Evolutionary conservation across 2,888 invertebrate genomes (phyloP).

Genomic region (Melanchra persicariae): DNA sequence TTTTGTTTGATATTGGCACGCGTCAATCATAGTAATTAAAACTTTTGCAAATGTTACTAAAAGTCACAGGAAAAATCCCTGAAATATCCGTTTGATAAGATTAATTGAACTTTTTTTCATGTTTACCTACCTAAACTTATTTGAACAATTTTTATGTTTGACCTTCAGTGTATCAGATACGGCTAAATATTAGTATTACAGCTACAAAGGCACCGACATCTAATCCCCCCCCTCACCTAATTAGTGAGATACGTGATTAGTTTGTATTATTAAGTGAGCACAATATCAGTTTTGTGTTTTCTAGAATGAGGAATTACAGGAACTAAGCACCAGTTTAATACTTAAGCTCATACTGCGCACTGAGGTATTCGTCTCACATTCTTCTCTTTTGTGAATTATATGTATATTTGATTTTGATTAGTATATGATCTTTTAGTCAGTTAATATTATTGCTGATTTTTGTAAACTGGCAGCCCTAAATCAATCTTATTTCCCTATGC

Average conservation of each 20-base stretch:
- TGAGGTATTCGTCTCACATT: too few species aligned
- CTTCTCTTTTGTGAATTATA: too few species aligned
- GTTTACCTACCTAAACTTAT: neutral
- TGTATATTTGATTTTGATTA: too few species aligned
- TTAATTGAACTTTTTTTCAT: neutral
- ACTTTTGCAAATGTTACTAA: neutral
- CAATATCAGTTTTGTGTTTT: constrained; percentile 2
- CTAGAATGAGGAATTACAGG: neutral
- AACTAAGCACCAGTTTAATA: neutral
- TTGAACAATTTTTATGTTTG: constrained; percentile 2
- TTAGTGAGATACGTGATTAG: constrained; percentile 24
- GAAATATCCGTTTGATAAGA: neutral
- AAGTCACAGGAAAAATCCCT: neutral
- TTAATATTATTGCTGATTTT: too few species aligned
- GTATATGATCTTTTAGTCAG: too few species aligned
- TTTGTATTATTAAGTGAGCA: constrained; percentile 14
- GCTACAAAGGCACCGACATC: constrained; percentile 25
- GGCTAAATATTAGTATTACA: constrained; percentile 15
- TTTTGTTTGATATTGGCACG: neutral
- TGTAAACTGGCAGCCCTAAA: too few species aligned
- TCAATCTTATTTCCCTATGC: too few species aligned
- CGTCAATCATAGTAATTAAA: neutral
- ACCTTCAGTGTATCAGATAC: constrained; percentile 7
- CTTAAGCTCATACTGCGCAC: too few species aligned
- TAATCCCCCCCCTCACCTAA: neutral